Evolutionary conservation across 2,113 vertebrate species (phyloP), one percentile per base, ranked within the genome.

Genomic region (Forbesichthys agassizii): DNA sequence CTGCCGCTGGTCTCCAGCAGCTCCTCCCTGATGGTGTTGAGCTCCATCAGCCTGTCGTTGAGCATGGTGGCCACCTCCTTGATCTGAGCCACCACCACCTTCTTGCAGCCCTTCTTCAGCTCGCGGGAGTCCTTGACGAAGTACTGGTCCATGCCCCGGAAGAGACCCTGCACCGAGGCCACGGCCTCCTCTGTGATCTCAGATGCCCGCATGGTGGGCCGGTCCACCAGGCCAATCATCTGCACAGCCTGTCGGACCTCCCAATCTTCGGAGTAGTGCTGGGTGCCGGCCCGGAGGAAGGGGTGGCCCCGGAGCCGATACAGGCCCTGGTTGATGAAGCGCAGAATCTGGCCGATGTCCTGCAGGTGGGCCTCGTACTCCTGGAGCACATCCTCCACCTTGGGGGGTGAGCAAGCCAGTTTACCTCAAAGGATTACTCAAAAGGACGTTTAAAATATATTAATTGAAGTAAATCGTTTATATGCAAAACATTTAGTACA

Each of bases 211-310:
- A 86, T 78, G 14, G 86, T 73, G 0, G 89, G 86, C 0, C 74
- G 11, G 52, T 87, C 86, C 0, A 86, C 90, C 0, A 83, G 7
- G 72, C 74, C 77, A 64, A 90, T 77, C 53, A 91, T 88, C 82
- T 91, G 89, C 1, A 92, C 87, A 0, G 88, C 86, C 9, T 54
- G 61, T 3, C 89, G 87, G 52, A 90, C 69, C 78, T 91, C 90
- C 90, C 91, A 93, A 77, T 92, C 89, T 59, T 82, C 66, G 0
- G 89, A 78, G 63, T 91, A 91, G 76, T 92, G 90, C 63, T 91
- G 89, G 33, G 88, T 92, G 47, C 88, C 87, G 0, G 83, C 88
- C 6, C 90, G 55, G 27, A 92, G 87, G 72, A 92, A 86, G 0
- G 89, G 86, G 54, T 92, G 88, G 13, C 76, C 83, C 0, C 86